phyloP scores from a whole-genome alignment of 2,888 invertebrate genomes.

The Drepana falcataria region DNA sequence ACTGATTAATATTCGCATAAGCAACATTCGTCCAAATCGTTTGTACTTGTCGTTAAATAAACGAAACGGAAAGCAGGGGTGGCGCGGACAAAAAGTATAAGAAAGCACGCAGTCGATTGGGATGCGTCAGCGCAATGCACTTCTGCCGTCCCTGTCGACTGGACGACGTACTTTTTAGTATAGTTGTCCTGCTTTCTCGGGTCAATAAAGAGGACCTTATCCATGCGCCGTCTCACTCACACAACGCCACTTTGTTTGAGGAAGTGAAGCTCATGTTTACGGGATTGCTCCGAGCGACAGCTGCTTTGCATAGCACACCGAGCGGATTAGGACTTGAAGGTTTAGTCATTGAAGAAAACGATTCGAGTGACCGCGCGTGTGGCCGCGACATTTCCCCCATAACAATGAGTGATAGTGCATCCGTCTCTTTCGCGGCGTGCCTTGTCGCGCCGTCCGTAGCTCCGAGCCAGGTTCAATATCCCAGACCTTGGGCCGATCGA shows the following conservation, averaged over 20 bases:
- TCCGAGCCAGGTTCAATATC: slow-evolving; percentile 74
- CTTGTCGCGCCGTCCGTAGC: slow-evolving; percentile 68
- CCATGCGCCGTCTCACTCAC: slow-evolving; percentile 22
- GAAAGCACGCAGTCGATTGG: slow-evolving; percentile 56
- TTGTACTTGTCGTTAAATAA: slow-evolving; percentile 36
- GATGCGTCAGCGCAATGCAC: slow-evolving; percentile 73
- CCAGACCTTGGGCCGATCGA: slow-evolving; percentile 74
- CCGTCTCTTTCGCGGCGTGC: slow-evolving; percentile 68
- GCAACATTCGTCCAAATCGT: slow-evolving; percentile 45
- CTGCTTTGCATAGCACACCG: slow-evolving; percentile 61
- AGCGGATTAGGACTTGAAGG: slow-evolving; percentile 53
- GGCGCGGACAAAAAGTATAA: slow-evolving; percentile 56
- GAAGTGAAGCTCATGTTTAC: slow-evolving; percentile 59
- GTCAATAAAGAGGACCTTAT: not conserved
- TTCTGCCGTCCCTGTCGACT: slow-evolving; percentile 48
- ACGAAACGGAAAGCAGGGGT: slow-evolving; percentile 61
- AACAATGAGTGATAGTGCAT: slow-evolving; percentile 74
- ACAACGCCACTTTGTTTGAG: slow-evolving; percentile 48
- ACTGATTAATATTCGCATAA: slow-evolving; percentile 60
- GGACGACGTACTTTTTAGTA: slow-evolving; percentile 47
- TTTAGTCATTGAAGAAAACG: slow-evolving; percentile 52
- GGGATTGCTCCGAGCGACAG: slow-evolving; percentile 47
- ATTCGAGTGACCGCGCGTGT: slow-evolving; percentile 52
- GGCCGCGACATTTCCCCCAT: slow-evolving; percentile 71
- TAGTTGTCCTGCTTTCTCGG: slow-evolving; percentile 31